A percentile compares a stretch with the other conserved stretches of the same genome.
These are phyloP conservation scores for Acanthosepion pharaonis DNA, from an alignment of 2,888 invertebrate genomes.

Conservation along the genomic window DNA sequence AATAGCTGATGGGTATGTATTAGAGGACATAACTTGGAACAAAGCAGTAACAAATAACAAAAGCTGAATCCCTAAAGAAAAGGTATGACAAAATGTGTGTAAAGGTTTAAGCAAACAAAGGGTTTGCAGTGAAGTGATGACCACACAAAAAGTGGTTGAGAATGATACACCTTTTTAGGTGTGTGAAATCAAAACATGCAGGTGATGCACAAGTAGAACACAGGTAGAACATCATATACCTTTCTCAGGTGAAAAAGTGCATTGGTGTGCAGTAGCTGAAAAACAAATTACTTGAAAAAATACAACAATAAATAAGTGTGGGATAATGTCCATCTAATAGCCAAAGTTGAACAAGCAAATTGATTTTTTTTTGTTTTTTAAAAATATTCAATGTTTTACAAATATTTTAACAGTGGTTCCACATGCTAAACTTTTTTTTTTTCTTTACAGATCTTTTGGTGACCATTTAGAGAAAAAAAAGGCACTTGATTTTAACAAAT, in stretches of 20 bases:
- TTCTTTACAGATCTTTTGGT: too few relatives aligned
- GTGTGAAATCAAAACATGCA: background rate
- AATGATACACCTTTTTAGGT: background rate
- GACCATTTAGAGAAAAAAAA: too few relatives aligned
- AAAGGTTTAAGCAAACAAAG: background rate
- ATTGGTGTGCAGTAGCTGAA: conserved; percentile 37
- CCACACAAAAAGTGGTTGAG: background rate
- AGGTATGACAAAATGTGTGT: background rate
- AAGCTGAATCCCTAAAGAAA: background rate
- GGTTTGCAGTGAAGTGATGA: background rate
- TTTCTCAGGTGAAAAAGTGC: background rate
- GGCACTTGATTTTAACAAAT: too few relatives aligned
- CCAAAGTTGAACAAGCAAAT: background rate
- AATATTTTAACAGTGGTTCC: too few relatives aligned
- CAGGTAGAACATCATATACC: conserved; percentile 34
- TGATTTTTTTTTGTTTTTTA: background rate
- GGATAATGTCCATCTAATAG: background rate
- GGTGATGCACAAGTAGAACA: background rate
- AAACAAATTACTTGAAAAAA: background rate
- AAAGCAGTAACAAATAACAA: background rate
- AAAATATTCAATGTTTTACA: too few relatives aligned
- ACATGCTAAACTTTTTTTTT: too few relatives aligned
- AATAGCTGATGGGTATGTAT: background rate
- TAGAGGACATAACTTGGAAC: background rate
- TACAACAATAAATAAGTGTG: background rate